Percentiles rank a stretch among this genome's conserved stretches.
These are phyloP conservation scores for Seriola quinqueradiata DNA, from an alignment of 2,113 vertebrate species.

Conservation along the genomic window DNA sequence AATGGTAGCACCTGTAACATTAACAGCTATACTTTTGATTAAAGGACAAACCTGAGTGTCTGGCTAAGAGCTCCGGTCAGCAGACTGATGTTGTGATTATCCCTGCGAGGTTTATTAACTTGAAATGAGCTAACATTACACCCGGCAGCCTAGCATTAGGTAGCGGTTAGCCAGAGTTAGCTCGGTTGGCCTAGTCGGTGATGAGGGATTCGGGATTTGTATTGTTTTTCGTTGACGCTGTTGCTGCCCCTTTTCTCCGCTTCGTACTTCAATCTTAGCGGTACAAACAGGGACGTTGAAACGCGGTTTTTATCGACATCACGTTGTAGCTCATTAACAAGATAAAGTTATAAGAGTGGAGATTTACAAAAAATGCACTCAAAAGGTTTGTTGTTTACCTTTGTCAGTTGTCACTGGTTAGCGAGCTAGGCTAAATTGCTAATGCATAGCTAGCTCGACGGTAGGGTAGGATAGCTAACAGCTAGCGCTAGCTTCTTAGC, in stretches of 20 bases:
- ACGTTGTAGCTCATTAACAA: neutral
- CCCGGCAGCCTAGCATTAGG: conserved; percentile 10
- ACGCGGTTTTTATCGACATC: neutral
- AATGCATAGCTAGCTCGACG: conserved; percentile 74
- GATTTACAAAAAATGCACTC: neutral
- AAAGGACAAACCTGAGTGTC: neutral
- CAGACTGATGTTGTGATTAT: neutral
- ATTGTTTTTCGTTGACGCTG: conserved; percentile 76
- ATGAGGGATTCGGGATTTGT: conserved; percentile 57
- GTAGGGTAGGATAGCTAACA: conserved; percentile 51
- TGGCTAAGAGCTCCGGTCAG: conserved; percentile 1
- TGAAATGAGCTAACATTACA: conserved; percentile 7
- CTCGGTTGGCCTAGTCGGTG: conserved; percentile 49
- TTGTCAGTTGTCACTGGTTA: conserved; percentile 76
- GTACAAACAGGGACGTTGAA: neutral
- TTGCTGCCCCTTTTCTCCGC: conserved; percentile 58
- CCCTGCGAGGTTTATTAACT: neutral
- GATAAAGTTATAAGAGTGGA: neutral
- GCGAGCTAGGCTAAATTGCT: conserved; percentile 74
- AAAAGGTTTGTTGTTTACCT: conserved; percentile 76
- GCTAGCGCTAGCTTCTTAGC: conserved; percentile 70
- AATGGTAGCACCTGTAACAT: conserved; percentile 50
- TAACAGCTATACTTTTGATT: neutral
- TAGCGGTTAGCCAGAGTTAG: conserved; percentile 52
- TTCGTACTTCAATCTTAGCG: conserved; percentile 41